phyloP scores from a whole-genome alignment of 2,888 invertebrate genomes.

The Linhomoeus sp. region DNA sequence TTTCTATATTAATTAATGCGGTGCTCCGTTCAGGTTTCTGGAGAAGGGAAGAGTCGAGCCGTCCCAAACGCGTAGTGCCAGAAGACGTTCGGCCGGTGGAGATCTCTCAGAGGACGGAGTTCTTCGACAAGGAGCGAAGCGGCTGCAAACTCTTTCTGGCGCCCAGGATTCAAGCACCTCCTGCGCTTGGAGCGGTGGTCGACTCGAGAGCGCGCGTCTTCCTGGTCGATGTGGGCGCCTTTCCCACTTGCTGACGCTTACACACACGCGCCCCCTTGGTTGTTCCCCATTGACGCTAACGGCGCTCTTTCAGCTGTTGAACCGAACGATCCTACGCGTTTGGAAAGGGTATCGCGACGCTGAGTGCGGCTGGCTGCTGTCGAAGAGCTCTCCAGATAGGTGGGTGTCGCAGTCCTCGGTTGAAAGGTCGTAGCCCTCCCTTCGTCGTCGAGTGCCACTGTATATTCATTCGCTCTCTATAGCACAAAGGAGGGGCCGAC shows the following conservation, averaged over 20 bases:
- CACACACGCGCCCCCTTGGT: too few species aligned
- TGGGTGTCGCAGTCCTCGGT: too few species aligned
- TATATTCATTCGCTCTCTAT: too few species aligned
- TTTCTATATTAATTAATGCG: too few species aligned
- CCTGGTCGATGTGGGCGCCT: conserved; percentile 49
- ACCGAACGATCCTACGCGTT: conserved; percentile 57
- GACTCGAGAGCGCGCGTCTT: conserved; percentile 72
- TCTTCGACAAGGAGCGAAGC: conserved; percentile 58
- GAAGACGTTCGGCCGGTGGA: background rate
- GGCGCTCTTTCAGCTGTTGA: conserved; percentile 26
- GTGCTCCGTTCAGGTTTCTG: too few species aligned
- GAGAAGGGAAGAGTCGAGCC: too few species aligned
- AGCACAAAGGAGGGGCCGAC: conserved; percentile 14
- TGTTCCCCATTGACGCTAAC: background rate
- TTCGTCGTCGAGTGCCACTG: too few species aligned
- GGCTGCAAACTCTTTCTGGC: too few species aligned
- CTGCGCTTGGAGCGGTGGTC: too few species aligned
- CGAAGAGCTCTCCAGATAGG: conserved; percentile 30
- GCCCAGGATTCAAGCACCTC: too few species aligned
- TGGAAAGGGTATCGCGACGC: conserved; percentile 94
- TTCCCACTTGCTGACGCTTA: background rate
- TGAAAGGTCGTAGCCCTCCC: too few species aligned
- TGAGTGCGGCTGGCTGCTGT: conserved; percentile 76
- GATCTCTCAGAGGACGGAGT: conserved; percentile 35
- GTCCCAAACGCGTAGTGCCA: background rate